Base-by-base conservation (phyloP, 1,140 invertebrate genomes). In the Phthorimaea operculella region DNA sequence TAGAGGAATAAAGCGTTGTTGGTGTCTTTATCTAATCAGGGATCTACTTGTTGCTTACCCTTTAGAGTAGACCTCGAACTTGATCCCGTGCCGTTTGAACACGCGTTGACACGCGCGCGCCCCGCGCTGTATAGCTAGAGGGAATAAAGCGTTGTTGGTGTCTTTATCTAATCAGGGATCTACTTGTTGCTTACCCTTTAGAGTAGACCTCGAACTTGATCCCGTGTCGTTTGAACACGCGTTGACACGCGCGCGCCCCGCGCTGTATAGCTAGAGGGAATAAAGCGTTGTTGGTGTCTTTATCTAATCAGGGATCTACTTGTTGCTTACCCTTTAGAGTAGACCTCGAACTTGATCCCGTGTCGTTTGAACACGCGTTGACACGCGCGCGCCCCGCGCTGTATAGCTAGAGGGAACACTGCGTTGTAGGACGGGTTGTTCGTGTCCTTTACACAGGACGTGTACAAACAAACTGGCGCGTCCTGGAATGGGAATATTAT, bases 371-470 rank as follows among this genome's bases (percentile, higher is more conserved):
- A 93, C 28, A 93, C 86, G 61, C 95, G 79, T 62, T 91, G 89
- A 70, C 95, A 94, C 18, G 90, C 89, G 59, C 95, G 88, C 6
- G 92, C 90, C 47, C 88, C 90, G 36, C 95, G 87, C 70, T 93
- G 91, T 51, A 98, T 94, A 33, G 91, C 88, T 57, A 96, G 87
- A 51, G 87, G 90, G 64, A 92, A 90, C 12, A 88, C 89, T 55
- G 92, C 89, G 72, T 95, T 90, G 76, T 97, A 98, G 70, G 94
- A 92, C 3, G 97, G 97, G 87, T 92, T 97, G 72, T 93, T 93
- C 5, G 93, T 95, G 76, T 95, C 91, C 76, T 93, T 94, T 0
- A 97, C 87, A 4, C 92, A 89, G 4, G 86, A 82, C 1, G 95
- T 96, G 72, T 92, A 91, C 58, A 95, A 92, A 12, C 85, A 88